These are phyloP conservation scores for Craseonycteris thonglongyai DNA, from an alignment of 2,113 vertebrate genomes.

Conservation along the genomic window DNA sequence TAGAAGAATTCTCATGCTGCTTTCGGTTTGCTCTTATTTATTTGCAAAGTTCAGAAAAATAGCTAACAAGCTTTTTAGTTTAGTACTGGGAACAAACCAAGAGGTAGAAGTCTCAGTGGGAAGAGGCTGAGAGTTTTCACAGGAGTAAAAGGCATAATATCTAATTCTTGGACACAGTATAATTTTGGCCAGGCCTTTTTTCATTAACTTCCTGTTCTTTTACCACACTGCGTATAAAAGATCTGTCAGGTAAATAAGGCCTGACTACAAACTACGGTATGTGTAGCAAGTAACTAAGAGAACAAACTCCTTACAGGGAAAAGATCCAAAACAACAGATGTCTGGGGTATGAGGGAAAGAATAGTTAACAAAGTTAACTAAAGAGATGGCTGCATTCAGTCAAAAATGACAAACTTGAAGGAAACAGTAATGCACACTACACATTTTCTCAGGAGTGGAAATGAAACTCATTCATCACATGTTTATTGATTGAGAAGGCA, in stretches of 20 bases:
- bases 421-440: not conserved
- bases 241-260: not conserved
- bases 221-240: not conserved
- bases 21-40: conserved; percentile 20
- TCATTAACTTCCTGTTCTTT: not conserved
- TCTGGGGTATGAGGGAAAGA: not conserved
- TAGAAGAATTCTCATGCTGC: not conserved
- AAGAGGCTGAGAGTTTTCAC: not conserved
- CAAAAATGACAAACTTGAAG: not conserved
- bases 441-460: not conserved
- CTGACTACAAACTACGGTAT: not conserved
- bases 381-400: not conserved
- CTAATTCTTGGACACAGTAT: not conserved
- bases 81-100: not conserved
- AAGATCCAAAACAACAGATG: not conserved
- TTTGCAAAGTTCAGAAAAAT: not conserved
- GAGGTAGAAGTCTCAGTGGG: not conserved
- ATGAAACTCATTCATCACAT: not conserved
- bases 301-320: not conserved
- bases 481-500: not conserved
- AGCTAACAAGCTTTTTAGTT: not conserved
- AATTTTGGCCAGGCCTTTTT: not conserved
- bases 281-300: not conserved
- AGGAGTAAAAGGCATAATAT: not conserved
- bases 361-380: not conserved